Base-by-base conservation (phyloP, 2,113 vertebrate genomes). In the Pseudolaguvia tuberculata region DNA sequence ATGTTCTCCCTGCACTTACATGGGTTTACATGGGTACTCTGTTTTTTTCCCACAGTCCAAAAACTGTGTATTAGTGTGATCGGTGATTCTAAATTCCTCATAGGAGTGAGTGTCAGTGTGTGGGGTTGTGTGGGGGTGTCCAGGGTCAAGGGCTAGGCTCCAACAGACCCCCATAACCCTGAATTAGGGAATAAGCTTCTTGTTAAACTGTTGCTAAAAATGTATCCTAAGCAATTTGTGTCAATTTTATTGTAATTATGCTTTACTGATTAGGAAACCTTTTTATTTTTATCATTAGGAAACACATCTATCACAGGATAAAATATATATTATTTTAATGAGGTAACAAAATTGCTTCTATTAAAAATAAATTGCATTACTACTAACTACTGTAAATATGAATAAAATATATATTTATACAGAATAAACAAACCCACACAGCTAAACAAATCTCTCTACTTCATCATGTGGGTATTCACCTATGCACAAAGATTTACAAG, bases 331-430 rank as follows among this genome's bases (percentile, higher is more conserved):
- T 61, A 15, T 9, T 75, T 75, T 57, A 29, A 55, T 25, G 47
- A 39, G 45, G 14, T 2, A 2, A 39, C 20, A 50, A 35, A n/a
- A 58, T 39, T 59, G 52, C 57, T 17, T 25, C 45, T 62, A 11
- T 39, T 35, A 4, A 35, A 9, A 42, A 47, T 73, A 48, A 63
- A 52, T 21, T 2, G 2, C 23, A 20, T 51, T 52, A 59, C 8
- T 35, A 65, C 39, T 42, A 58, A 31, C 61, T 55, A 18, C 21
- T 78, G 42, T 80, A 85, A 71, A 74, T 78, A 75, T 35, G 79
- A 78, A 76, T 58, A n/a, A 57, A 70, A 20, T 20, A 48, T 66
- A 58, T 61, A n/a, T 42, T 45, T 35, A 73, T 14, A 23, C 58
- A 31, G 18, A 78, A 74, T 48, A 71, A 78, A 76, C 53, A 29